These are phyloP conservation scores for Leptodactylus fuscus DNA, from an alignment of 2,113 vertebrate genomes.

Conservation along the genomic window DNA sequence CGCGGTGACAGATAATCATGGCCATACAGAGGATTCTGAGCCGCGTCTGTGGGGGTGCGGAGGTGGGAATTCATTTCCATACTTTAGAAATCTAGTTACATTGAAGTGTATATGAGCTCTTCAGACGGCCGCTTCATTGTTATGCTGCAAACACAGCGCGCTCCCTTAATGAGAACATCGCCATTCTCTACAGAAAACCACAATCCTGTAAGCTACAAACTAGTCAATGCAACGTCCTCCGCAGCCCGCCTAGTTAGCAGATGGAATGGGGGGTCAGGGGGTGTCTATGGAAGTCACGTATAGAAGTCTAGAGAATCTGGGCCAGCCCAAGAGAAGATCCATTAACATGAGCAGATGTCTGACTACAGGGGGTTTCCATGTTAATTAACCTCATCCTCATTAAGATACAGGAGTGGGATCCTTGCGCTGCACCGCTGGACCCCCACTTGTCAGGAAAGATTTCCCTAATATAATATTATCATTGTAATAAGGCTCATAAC, in stretches of 20 bases:
- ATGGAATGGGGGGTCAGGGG: not conserved
- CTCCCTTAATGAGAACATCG: slow-evolving; percentile 33
- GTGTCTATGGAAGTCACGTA: not conserved
- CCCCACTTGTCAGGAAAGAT: not conserved
- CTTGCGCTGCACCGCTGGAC: not conserved
- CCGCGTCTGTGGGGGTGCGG: slow-evolving; percentile 11
- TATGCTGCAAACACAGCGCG: slow-evolving; percentile 37
- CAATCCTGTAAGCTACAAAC: not conserved
- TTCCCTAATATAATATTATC: not conserved
- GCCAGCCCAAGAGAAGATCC: not conserved
- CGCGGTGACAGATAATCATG: not conserved
- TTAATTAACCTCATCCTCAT: not conserved
- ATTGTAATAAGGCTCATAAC: not conserved
- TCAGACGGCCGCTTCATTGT: slow-evolving; percentile 25
- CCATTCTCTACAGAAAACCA: not conserved
- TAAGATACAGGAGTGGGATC: too few species aligned
- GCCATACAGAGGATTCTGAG: not conserved
- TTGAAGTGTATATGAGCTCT: slow-evolving; percentile 9
- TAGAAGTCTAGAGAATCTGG: not conserved
- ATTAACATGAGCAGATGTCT: not conserved
- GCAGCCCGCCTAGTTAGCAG: not conserved
- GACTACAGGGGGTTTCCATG: not conserved
- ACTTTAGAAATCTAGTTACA: slow-evolving; percentile 33
- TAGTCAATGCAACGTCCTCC: not conserved
- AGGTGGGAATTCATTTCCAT: slow-evolving; percentile 39